Conservation (phyloP, 2,113 vertebrate genomes). For the Eretmochelys imbricata region DNA sequence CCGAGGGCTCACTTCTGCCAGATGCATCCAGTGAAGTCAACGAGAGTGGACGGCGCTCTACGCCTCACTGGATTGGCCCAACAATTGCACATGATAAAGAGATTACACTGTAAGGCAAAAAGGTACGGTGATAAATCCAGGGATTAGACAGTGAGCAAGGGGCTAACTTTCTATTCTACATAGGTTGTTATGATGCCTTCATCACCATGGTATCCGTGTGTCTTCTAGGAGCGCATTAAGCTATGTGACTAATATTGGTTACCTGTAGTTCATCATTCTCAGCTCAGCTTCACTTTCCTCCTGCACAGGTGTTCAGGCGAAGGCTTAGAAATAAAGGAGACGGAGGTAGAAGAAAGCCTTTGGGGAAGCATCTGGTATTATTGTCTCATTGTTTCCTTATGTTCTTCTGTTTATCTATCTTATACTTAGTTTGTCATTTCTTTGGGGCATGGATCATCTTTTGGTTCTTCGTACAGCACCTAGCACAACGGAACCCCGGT, state of each 20-base stretch:
- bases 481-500: not conserved
- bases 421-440: not conserved
- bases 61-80: not conserved
- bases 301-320: not conserved
- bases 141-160: not conserved
- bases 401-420: not conserved
- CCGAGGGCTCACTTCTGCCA: not conserved
- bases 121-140: not conserved
- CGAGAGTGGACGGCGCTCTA: not conserved
- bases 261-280: not conserved
- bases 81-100: not conserved
- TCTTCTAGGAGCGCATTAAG: not conserved
- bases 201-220: not conserved
- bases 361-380: not conserved
- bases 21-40: not conserved
- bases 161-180: not conserved
- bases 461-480: not conserved
- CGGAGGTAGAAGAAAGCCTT: not conserved
- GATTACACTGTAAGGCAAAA: not conserved
- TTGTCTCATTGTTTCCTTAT: not conserved
- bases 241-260: not conserved
- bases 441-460: not conserved
- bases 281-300: not conserved
- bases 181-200: not conserved
- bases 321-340: not conserved